Evolutionary conservation across 2,888 invertebrate species (phyloP).

Genomic region (Ectemnius continuus): DNA sequence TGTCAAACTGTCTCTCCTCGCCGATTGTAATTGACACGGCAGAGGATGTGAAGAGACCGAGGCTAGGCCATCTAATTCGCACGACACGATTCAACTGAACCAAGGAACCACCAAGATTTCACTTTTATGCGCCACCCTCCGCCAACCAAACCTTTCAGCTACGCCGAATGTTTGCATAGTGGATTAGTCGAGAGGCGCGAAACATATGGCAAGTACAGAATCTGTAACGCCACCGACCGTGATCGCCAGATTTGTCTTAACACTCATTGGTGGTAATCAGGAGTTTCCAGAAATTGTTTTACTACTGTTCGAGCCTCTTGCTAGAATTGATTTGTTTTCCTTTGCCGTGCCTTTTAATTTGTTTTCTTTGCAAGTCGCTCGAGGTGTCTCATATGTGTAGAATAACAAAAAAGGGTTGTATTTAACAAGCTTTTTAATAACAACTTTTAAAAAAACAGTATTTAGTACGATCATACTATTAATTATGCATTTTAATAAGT

Average conservation of each 20-base stretch:
- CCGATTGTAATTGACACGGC: not conserved
- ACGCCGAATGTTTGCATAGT: constrained; percentile 30
- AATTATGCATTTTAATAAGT: no score
- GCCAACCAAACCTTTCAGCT: constrained; percentile 2
- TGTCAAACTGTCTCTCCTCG: no score
- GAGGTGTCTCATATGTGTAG: no score
- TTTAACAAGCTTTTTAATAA: no score
- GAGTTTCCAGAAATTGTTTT: not conserved
- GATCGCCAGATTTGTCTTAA: not conserved
- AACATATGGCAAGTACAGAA: constrained; percentile 24
- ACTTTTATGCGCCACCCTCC: constrained; percentile 34
- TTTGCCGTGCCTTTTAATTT: no score
- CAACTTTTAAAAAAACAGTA: no score
- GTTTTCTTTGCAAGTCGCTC: no score
- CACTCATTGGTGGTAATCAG: not conserved
- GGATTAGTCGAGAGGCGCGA: constrained; percentile 37
- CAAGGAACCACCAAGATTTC: not conserved
- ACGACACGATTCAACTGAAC: constrained; percentile 21
- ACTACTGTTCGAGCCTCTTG: not conserved
- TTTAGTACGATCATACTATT: no score
- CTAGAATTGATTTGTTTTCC: no score
- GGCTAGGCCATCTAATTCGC: not conserved
- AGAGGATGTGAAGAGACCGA: constrained; percentile 6
- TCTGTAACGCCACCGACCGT: constrained; percentile 1
- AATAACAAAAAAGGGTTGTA: no score